Base-by-base conservation (phyloP, 2,113 vertebrate genomes). In the Asarcornis scutulata region DNA sequence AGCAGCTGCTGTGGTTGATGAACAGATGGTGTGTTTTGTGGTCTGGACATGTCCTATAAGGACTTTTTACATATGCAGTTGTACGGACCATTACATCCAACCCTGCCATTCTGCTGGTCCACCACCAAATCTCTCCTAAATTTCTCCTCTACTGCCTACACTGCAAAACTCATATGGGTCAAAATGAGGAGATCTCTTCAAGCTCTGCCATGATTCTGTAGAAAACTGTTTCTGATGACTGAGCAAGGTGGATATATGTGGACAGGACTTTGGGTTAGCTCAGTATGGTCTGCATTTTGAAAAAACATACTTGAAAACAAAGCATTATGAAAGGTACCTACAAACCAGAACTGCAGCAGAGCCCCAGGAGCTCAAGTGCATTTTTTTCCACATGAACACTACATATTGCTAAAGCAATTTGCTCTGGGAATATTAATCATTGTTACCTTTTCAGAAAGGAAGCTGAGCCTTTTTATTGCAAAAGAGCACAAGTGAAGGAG, bases 201-300 rank as follows among this genome's bases (percentile, higher is more conserved):
- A 5, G 23, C 25, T 38, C 60, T 53, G 14, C 22, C n/a, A 13
- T 55, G 20, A 6, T 58, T 17, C 46, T 74, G 59, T 50, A 73
- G 72, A 36, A 32, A 40, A 17, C 23, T 18, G 7, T 17, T 38
- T 36, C 12, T 73, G 53, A 21, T 44, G 52, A 4, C 34, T 6
- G 21, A 10, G 7, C 34, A 55, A 11, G 23, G 15, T 42, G 29
- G 69, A 76, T 29, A 16, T 4, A 26, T 0, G 0, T 9, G 5
- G 29, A 36, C 2, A 53, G 8, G 26, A 12, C 11, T 69, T n/a
- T 17, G 22, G 11, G 29, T 46, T 40, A 20, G 17, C 17, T 64
- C 32, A 8, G 42, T 25, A 9, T 8, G 5, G 8, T 56, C 27
- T 11, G 12, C 0, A 0, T n/a, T 48, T 83, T 87, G 44, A 64